phyloP scores from a whole-genome alignment of 2,797 vertebrate species.

The Ctenochaetus hawaiiensis region DNA sequence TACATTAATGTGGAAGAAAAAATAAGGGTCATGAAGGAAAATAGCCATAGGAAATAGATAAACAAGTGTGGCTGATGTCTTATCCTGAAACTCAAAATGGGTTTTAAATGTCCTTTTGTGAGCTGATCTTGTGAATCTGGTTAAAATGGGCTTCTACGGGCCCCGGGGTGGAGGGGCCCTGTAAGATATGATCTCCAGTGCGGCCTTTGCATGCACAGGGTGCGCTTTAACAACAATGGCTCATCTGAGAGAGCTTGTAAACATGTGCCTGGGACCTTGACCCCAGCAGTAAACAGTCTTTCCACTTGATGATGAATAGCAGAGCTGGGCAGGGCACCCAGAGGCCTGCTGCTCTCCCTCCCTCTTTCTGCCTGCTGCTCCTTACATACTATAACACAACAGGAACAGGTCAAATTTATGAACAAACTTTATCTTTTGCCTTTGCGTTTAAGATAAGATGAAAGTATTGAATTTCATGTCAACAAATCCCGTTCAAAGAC shows the following conservation, averaged over 20 bases:
- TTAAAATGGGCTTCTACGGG: constrained; percentile 59
- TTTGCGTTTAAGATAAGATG: background rate
- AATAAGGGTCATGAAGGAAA: constrained; percentile 23
- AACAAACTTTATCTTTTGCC: constrained; percentile 11
- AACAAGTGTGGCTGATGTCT: constrained; percentile 39
- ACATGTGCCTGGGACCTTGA: constrained; percentile 85
- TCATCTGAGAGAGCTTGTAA: constrained; percentile 82
- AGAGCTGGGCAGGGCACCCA: constrained; percentile 59
- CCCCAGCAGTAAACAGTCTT: constrained; percentile 85
- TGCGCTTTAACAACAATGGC: constrained; percentile 81
- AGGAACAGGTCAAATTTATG: constrained; percentile 9
- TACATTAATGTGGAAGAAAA: constrained; percentile 42
- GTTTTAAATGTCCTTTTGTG: constrained; percentile 61
- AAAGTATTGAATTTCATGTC: background rate
- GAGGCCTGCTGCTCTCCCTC: constrained; percentile 35
- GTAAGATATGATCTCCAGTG: constrained; percentile 76
- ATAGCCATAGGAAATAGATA: constrained; percentile 52
- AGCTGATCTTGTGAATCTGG: constrained; percentile 61
- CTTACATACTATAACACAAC: background rate
- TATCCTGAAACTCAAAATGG: constrained; percentile 49
- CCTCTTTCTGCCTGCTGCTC: background rate
- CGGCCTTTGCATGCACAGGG: constrained; percentile 54
- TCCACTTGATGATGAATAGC: constrained; percentile 82
- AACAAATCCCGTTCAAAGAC: background rate
- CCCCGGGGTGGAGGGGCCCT: constrained; percentile 51